A percentile compares a stretch with the other conserved stretches of the same genome.
These are phyloP conservation scores for Trididemnum clinides DNA, from an alignment of 23 tunicate species.

Conservation along the genomic window DNA sequence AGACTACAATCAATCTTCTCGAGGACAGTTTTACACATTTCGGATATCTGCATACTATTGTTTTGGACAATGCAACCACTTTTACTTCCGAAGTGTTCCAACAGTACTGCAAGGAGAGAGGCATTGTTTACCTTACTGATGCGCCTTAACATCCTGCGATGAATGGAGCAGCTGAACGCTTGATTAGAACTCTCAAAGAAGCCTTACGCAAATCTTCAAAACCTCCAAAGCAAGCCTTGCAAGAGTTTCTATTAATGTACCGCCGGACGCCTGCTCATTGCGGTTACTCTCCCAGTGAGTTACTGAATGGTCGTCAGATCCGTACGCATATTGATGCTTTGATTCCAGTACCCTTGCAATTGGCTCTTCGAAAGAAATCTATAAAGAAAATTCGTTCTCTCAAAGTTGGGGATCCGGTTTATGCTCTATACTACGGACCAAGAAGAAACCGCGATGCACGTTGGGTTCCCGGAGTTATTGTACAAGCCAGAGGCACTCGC, in stretches of 20 bases:
- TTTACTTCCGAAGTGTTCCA: conserved; percentile 8
- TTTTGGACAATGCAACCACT: not conserved
- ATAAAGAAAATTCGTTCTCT: not conserved
- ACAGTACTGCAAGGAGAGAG: conserved; percentile 4
- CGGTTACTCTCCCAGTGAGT: conserved; percentile 1
- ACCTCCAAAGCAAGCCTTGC: not conserved
- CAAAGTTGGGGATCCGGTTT: not conserved
- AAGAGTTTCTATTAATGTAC: too few species aligned
- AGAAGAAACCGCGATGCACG: not conserved
- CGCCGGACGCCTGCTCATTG: not conserved
- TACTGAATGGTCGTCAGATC: conserved; percentile 29
- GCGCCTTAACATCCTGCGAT: conserved; percentile 25
- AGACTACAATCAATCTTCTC: not conserved
- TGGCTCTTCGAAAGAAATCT: not conserved
- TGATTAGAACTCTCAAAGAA: conserved; percentile 17
- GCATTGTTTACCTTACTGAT: conserved; percentile 18
- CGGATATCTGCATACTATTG: conserved; percentile 4
- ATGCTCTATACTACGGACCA: not conserved
- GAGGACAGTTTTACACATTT: conserved; percentile 3
- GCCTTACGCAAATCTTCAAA: conserved; percentile 5
- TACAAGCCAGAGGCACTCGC: too few species aligned
- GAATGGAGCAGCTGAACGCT: conserved; percentile 30
- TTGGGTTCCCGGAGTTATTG: not conserved
- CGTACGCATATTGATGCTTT: conserved; percentile 20
- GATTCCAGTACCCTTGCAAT: conserved; percentile 27